Evolutionary conservation across 2,797 vertebrate genomes (phyloP).

Genomic region (Gorsachius magnificus): DNA sequence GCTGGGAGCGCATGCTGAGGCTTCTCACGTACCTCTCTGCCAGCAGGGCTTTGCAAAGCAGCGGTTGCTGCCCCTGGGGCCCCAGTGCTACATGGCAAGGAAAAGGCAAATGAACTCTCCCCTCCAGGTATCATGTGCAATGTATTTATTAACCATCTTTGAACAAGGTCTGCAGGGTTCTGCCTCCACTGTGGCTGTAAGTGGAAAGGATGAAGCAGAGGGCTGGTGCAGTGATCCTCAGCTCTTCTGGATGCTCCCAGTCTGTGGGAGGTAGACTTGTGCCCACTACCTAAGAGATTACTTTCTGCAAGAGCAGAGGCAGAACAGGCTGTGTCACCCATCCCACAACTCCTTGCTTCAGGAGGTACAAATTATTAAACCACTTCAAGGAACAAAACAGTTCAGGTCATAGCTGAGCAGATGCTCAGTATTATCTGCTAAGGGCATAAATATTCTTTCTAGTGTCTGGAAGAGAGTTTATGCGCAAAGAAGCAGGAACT

Average conservation of each 20-base stretch:
- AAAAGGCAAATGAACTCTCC: neutral
- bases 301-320: neutral
- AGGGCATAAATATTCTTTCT: neutral
- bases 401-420: conserved; percentile 3
- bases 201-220: neutral
- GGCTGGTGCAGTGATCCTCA: neutral
- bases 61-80: neutral
- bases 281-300: neutral
- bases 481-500: conserved; percentile 7
- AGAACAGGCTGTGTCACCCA: neutral
- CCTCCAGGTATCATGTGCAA: neutral
- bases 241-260: neutral
- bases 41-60: conserved; percentile 20
- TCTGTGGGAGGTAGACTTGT: neutral
- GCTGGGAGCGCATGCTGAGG: neutral
- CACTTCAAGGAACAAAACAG: neutral
- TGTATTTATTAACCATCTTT: conserved; percentile 36
- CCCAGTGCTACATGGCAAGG: neutral
- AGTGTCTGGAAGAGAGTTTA: conserved; percentile 1
- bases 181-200: neutral
- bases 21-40: neutral
- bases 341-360: neutral
- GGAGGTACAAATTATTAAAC: neutral
- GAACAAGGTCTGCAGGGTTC: neutral
- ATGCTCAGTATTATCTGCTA: neutral